Conservation (phyloP, 2,888 invertebrate species). For the Danaus chrysippus region DNA sequence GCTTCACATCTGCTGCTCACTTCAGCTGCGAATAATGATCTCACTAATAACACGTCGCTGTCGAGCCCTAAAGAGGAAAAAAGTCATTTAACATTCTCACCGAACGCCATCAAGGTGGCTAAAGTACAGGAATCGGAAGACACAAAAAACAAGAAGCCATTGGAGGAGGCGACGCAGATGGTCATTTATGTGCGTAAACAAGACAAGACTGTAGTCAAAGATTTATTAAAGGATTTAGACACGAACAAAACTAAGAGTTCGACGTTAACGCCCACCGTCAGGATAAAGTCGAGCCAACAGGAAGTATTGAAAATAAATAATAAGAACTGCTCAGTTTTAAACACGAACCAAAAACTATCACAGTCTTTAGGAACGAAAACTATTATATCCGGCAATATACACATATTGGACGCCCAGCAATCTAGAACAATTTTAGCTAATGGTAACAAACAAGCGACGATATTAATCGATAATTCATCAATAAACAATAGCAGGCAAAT, state of each 20-base stretch:
- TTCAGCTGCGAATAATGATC: slow-evolving; percentile 56
- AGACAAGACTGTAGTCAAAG: slow-evolving; percentile 81
- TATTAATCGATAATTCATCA: slow-evolving; percentile 72
- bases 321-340: slow-evolving; percentile 71
- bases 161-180: slow-evolving; percentile 75
- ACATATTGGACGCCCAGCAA: slow-evolving; percentile 73
- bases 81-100: slow-evolving; percentile 85
- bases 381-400: slow-evolving; percentile 76
- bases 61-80: slow-evolving; percentile 83
- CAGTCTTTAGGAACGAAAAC: slow-evolving; percentile 72
- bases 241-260: slow-evolving; percentile 55
- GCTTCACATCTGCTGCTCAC: slow-evolving; percentile 71
- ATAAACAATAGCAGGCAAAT: slow-evolving; percentile 71
- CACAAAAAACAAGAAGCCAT: slow-evolving; percentile 45
- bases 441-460: slow-evolving; percentile 71
- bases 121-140: slow-evolving; percentile 67
- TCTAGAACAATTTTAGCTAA: slow-evolving; percentile 74
- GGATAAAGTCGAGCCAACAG: slow-evolving; percentile 64
- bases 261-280: slow-evolving; percentile 53
- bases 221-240: slow-evolving; percentile 80
- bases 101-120: slow-evolving; percentile 82
- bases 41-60: slow-evolving; percentile 63
- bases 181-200: slow-evolving; percentile 71
- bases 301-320: slow-evolving; percentile 70
- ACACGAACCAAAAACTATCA: slow-evolving; percentile 66